Evolutionary conservation across 2,797 vertebrate genomes (phyloP).

Genomic region (Gymnothorax javanicus): DNA sequence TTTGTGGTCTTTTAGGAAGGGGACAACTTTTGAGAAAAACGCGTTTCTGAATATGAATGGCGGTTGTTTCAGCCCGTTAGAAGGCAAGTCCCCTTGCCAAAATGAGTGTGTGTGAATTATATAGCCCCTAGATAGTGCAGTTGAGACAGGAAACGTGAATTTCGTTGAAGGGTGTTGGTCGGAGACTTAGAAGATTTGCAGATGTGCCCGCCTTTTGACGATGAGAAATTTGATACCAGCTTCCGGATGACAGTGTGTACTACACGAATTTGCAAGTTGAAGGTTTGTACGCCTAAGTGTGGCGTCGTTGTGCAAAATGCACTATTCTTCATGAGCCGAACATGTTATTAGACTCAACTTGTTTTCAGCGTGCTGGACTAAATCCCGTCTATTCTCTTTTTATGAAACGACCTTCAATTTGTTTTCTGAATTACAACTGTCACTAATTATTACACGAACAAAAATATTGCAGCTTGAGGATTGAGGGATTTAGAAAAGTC

Average conservation of each 20-base stretch:
- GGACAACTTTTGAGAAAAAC: neutral
- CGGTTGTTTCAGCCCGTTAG: neutral
- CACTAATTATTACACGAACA: neutral
- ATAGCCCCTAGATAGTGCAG: neutral
- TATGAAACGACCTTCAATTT: neutral
- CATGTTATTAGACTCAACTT: neutral
- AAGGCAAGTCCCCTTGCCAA: neutral
- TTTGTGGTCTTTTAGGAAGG: neutral
- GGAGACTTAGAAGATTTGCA: neutral
- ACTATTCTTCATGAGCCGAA: neutral
- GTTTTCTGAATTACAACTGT: neutral
- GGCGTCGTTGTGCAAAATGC: neutral
- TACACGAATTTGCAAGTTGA: neutral
- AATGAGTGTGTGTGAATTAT: neutral
- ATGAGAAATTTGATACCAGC: conserved; percentile 1
- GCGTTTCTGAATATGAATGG: neutral
- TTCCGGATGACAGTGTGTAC: neutral
- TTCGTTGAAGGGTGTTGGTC: neutral
- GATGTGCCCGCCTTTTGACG: conserved; percentile 6
- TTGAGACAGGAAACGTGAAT: neutral
- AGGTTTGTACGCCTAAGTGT: neutral
- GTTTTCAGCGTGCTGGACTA: neutral
- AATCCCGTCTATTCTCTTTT: neutral
- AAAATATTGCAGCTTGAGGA: neutral
- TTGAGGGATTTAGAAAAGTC: neutral